A percentile compares a stretch with the other conserved stretches of the same genome.
These are phyloP conservation scores for Tanytarsus gracilentus DNA, from an alignment of 2,888 invertebrate genomes.

Conservation along the genomic window DNA sequence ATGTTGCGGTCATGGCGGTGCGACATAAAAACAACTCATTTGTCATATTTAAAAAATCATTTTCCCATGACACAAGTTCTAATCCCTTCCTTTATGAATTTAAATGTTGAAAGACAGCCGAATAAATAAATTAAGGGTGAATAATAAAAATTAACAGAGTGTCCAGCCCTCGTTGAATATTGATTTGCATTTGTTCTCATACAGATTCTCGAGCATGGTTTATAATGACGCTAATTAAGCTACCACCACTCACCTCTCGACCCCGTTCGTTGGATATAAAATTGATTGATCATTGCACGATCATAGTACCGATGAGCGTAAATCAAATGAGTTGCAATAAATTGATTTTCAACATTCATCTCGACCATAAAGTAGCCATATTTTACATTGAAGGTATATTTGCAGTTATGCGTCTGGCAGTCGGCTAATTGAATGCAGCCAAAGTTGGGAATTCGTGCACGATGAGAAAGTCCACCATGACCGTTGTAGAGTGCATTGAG, in stretches of 20 bases:
- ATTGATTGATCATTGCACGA: slow-evolving; percentile 46
- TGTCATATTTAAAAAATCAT: neutral
- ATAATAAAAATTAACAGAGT: neutral
- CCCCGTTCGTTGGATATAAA: slow-evolving; percentile 39
- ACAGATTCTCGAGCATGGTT: neutral
- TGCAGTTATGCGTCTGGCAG: slow-evolving; percentile 33
- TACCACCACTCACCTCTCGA: slow-evolving; percentile 29
- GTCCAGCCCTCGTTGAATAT: no score
- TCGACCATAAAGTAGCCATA: slow-evolving; percentile 44
- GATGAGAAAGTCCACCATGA: slow-evolving; percentile 46
- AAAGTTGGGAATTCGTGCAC: slow-evolving; percentile 54
- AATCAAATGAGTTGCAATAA: slow-evolving; percentile 45
- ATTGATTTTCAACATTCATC: slow-evolving; percentile 45
- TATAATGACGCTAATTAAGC: slow-evolving; percentile 18
- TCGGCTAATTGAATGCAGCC: slow-evolving; percentile 41
- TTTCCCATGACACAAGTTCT: slow-evolving; percentile 4
- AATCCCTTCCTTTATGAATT: neutral
- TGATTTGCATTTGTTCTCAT: no score
- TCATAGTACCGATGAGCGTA: slow-evolving; percentile 47
- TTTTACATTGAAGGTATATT: slow-evolving; percentile 45
- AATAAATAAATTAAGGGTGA: neutral
- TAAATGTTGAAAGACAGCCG: neutral
- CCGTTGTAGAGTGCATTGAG: slow-evolving; percentile 55
- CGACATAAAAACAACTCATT: neutral
- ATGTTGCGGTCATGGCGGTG: neutral